Base-by-base conservation (phyloP, 2,113 vertebrate genomes). In the Suncus etruscus region DNA sequence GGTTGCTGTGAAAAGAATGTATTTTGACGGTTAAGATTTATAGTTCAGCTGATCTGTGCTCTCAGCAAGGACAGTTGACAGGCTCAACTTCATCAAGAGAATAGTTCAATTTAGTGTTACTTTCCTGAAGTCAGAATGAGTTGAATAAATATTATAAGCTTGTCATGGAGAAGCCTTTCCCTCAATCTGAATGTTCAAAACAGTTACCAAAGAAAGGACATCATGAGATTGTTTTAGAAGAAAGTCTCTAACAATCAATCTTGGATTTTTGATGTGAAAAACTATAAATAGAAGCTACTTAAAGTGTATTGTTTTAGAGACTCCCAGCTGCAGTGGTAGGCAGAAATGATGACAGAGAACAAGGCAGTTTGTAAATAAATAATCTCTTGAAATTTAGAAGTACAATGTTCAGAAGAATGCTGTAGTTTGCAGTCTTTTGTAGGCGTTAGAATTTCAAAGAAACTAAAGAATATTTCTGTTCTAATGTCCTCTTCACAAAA, bases 21-120 rank as follows among this genome's bases (percentile, higher is more conserved):
- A 93, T 88, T 95, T 93, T 94, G 91, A 77, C 72, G 91, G 89
- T 66, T 74, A 69, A 92, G 96, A 96, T 86, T 91, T 76, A 75
- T 93, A 92, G 94, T 94, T 97, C 14, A 90, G 94, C 86, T 91
- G 94, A 95, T 94, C 83, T 91, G 89, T 91, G 70, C 92, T 96
- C 95, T 91, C 86, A 74, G 83, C 63, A 84, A 80, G 75, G 77
- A 54, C 45, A 91, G 88, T 22, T 47, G 84, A 84, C 18, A 75
- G n/a, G 18, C 75, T 76, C 79, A 50, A 77, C 50, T 63, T 54
- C 10, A n/a, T 61, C 32, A 81, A 77, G 92, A 20, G 50, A 8
- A 75, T 72, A 48, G 89, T 91, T 92, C 87, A 50, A 50, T 80
- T 92, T 81, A 39, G 39, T 86, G 69, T 72, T 69, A 39, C 45